Percentiles rank a stretch among this genome's conserved stretches.
These are phyloP conservation scores for Magallana angulata DNA, from an alignment of 1,140 invertebrate species.

Conservation along the genomic window DNA sequence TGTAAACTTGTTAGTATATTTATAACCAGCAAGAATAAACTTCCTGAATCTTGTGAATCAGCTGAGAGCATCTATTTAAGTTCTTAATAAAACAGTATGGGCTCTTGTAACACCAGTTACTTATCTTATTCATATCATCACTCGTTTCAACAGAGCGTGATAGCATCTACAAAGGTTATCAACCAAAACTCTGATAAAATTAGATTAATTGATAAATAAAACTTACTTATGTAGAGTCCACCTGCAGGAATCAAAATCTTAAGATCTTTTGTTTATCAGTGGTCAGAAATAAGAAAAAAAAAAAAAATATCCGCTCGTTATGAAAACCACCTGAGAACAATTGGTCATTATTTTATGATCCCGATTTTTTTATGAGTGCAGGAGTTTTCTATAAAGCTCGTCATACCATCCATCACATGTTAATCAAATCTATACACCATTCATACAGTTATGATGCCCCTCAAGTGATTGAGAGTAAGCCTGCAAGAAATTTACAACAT, in stretches of 20 bases:
- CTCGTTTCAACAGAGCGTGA: slow-evolving; percentile 24
- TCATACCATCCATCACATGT: slow-evolving; percentile 17
- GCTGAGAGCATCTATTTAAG: slow-evolving; percentile 14
- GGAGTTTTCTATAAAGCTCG: background rate
- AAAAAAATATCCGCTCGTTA: slow-evolving; percentile 17
- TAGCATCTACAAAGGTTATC: slow-evolving; percentile 22
- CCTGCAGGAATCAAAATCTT: slow-evolving; percentile 19
- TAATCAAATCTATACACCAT: background rate
- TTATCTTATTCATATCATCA: slow-evolving; percentile 21
- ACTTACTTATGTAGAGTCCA: slow-evolving; percentile 14
- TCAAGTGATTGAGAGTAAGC: background rate
- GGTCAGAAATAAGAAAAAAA: background rate
- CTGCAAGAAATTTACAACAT: background rate
- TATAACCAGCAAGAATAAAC: slow-evolving; percentile 14
- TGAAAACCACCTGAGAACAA: slow-evolving; percentile 1
- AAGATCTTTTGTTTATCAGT: background rate
- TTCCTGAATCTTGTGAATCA: slow-evolving; percentile 14
- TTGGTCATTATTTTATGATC: slow-evolving; percentile 34
- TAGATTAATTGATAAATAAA: slow-evolving; percentile 22
- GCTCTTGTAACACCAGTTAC: slow-evolving; percentile 15
- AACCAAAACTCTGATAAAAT: slow-evolving; percentile 1
- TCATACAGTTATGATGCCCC: background rate
- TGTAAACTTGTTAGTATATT: background rate
- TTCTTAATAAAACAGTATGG: background rate
- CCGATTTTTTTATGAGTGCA: background rate